Conservation (phyloP, 2,113 vertebrate genomes). For the Pteruthius melanotis region DNA sequence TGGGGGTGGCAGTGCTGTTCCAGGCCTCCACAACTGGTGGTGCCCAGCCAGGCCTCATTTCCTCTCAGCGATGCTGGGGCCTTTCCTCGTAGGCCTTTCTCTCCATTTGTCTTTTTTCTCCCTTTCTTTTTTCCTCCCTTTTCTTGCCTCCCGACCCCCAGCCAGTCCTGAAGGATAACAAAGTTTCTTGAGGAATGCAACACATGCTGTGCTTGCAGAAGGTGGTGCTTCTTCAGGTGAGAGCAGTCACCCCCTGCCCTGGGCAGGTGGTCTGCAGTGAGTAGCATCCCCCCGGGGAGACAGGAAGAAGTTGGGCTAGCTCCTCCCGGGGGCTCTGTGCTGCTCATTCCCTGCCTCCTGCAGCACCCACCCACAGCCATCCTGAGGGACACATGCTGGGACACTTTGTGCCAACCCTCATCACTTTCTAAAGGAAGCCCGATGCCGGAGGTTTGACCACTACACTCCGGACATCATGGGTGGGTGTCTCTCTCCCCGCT, state of each 20-base stretch:
- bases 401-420: rapidly evolving
- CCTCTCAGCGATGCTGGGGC: background rate
- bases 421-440: background rate
- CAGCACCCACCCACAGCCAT: background rate
- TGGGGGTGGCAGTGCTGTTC: background rate
- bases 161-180: background rate
- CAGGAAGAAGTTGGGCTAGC: rapidly evolving
- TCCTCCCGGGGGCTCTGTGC: background rate
- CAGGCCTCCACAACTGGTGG: background rate
- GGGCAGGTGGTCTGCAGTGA: background rate
- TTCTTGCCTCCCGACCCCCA: background rate
- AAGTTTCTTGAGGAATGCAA: background rate
- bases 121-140: background rate
- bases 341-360: background rate
- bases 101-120: background rate
- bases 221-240: background rate
- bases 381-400: rapidly evolving
- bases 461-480: rapidly evolving
- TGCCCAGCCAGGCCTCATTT: background rate
- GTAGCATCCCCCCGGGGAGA: background rate
- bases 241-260: rapidly evolving
- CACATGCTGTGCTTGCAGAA: rapidly evolving
- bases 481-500: background rate
- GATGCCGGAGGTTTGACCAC: rapidly evolving
- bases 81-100: background rate